phyloP scores from a whole-genome alignment of 2,113 vertebrate genomes.

The Cinclus mexicanus region DNA sequence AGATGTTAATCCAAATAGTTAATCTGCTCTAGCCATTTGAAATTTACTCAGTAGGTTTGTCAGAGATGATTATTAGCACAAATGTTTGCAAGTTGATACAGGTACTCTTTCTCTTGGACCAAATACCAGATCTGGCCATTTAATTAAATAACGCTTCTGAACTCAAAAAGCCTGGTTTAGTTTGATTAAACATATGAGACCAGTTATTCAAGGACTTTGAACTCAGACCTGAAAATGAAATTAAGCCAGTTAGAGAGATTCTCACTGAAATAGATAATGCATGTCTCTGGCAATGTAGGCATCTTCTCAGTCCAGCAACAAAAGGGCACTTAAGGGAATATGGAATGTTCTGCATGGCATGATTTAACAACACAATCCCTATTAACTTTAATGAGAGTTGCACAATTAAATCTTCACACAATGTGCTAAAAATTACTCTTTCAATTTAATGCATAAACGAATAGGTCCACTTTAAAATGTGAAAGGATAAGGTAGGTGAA shows the following conservation, averaged over 20 bases:
- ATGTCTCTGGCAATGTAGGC: not conserved
- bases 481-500: not conserved
- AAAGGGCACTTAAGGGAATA: conserved; percentile 34
- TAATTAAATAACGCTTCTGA: not conserved
- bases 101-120: not conserved
- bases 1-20: not conserved
- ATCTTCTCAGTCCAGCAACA: not conserved
- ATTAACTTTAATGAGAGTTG: conserved; percentile 46
- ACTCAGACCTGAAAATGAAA: not conserved
- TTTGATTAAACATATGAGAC: not conserved
- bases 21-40: not conserved
- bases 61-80: not conserved
- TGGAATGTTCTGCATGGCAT: not conserved
- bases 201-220: not conserved
- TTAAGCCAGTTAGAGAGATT: not conserved
- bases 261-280: not conserved
- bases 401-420: not conserved
- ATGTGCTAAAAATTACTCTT: not conserved
- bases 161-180: not conserved
- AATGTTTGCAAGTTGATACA: not conserved
- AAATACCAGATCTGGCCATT: not conserved
- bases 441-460: not conserved
- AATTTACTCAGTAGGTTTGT: not conserved
- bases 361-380: conserved; percentile 25
- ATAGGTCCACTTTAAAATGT: not conserved